Percentiles rank a stretch among this genome's conserved stretches.
Evolutionary conservation across 2,113 vertebrate genomes (phyloP).

Genomic region (Alouatta palliata): DNA sequence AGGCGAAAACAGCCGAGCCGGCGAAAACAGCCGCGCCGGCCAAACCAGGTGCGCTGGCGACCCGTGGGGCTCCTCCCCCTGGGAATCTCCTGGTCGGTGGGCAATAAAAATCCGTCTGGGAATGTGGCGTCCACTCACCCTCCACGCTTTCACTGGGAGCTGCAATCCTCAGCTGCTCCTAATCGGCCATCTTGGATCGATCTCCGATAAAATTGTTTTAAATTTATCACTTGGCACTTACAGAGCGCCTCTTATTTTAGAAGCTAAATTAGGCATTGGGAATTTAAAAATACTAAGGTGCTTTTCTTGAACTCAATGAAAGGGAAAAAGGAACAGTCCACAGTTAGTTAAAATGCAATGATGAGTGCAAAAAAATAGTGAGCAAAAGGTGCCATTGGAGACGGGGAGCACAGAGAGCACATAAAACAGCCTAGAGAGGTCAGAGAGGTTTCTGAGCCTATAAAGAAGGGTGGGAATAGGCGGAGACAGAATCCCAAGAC

Average conservation of each 20-base stretch:
- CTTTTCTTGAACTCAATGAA: not conserved
- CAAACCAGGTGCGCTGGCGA: too few species aligned
- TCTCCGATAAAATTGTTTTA: not conserved
- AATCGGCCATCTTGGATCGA: too few species aligned
- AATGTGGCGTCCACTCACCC: too few species aligned
- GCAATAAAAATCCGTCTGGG: too few species aligned
- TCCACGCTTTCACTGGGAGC: too few species aligned
- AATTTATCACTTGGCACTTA: not conserved
- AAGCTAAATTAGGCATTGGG: not conserved
- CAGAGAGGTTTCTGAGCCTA: not conserved
- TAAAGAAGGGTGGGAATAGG: too few species aligned
- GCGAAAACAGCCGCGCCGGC: too few species aligned
- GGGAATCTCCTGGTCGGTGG: too few species aligned
- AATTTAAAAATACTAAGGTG: not conserved
- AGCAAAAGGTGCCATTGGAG: not conserved
- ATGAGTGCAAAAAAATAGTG: not conserved
- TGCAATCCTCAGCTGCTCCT: too few species aligned
- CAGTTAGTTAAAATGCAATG: not conserved
- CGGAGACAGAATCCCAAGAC: not conserved
- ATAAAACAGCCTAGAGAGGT: not conserved
- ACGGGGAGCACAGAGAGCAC: too few species aligned
- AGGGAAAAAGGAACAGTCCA: not conserved
- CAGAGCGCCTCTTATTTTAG: not conserved
- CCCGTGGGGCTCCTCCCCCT: too few species aligned
- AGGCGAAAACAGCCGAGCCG: too few species aligned